Evolutionary conservation across 2,888 invertebrate species (phyloP), one percentile per base, ranked within the genome.

Genomic region (Synergus laeviventris): DNA sequence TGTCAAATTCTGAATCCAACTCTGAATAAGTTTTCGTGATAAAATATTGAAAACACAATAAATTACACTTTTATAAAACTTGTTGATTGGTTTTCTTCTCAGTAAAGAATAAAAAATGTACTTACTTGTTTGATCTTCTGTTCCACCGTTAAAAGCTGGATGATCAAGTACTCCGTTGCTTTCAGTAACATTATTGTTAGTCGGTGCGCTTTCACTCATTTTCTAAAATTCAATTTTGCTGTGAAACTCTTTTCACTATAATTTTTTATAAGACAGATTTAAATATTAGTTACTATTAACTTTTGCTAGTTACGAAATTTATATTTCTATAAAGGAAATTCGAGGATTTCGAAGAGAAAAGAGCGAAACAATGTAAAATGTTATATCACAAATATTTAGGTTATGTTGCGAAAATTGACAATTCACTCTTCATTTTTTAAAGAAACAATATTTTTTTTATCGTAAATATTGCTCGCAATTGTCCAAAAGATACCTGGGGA

Each of bases 91-190:
- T 49, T 18, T 54, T 54, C 11, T 18, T n/a, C 9, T 2, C 9
- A 2, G 54, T 54, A 54, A 21, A 24, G 9, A 59, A 24, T 59
- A 24, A 7, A 14, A 24, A 56, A 76, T 31, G 0, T 49, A 82
- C 78, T 86, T 82, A 88, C 89, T 82, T 0, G 82, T 76, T 62
- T 85, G 86, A 75, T 89, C 88, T 36, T 87, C 89, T 7, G 83
- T 60, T 73, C 87, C 87, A 5, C 89, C 89, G 74, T 89, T 89
- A 56, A 88, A 86, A 56, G 84, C 76, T 7, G 86, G 74, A 75
- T 86, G 87, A 18, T 87, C 86, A 5, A 82, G 74, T 21, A 82
- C 84, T 66, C 85, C 87, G 61, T 87, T 89, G 62, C 84, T 87
- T 76, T 89, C 87, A 61, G 84, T 77, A 49, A 82, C 77, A 78